Base-by-base conservation (phyloP, 2,888 invertebrate genomes). In the Nesidiocoris tenuis region DNA sequence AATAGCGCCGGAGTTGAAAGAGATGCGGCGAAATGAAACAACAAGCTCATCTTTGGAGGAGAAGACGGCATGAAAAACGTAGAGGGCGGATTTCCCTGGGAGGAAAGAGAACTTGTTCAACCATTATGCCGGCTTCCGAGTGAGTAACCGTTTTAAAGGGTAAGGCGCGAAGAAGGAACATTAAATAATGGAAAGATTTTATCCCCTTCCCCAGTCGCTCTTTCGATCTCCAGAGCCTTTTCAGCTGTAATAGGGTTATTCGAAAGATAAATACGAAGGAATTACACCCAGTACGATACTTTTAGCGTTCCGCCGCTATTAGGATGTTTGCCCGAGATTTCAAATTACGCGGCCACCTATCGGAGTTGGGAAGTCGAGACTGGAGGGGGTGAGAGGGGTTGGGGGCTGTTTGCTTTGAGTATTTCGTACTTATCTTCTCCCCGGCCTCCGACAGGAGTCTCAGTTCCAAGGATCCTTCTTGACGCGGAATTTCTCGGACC, bases 121-220 rank as follows among this genome's bases (percentile, higher is more conserved):
- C 72, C 72, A 72, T 72, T 61, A 72, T 39, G 72, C 54, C 39
- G 25, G 39, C 63, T 72, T 72, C 72, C 72, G 61, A 72, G 72
- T 72, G 72, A 72, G 72, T 61, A 61, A 61, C 63, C 61, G 63
- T 72, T 72, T 61, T 24, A 61, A 54, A 72, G 63, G 67, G 55
- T 56, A 54, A 72, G 72, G 72, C 21, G 21, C 25, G 25, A 39
- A 39, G 39, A 12, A 39, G 63, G 54, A 61, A 61, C 72, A 61
- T 72, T 72, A 72, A 72, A 72, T 61, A 61, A 72, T 72, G 72
- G 61, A 72, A 61, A 61, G 72, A 39, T 39, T 39, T 39, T 39
- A 39, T 39, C 61, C 25, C 24, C 61, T 61, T 39, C 12, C 39
- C n/a, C n/a, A 3, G 39, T 3, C 39, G 39, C 5, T 39, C 39